These are phyloP conservation scores for Solea senegalensis DNA, from an alignment of 2,113 vertebrate genomes.

Conservation along the genomic window DNA sequence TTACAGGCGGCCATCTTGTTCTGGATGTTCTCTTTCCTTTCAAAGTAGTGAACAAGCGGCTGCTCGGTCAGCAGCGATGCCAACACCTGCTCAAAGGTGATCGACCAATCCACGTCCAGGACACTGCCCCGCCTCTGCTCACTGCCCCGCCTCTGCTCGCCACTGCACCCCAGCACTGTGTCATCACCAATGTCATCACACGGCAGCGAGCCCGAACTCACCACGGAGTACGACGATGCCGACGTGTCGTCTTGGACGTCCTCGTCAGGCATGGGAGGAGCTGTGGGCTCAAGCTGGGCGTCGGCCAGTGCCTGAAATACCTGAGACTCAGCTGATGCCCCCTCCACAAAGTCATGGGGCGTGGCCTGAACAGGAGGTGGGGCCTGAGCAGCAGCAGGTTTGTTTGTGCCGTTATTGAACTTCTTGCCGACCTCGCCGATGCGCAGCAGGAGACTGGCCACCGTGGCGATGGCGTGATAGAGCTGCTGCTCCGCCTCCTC, in stretches of 20 bases:
- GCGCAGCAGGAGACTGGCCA: slow-evolving; percentile 92
- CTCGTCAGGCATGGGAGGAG: slow-evolving; percentile 72
- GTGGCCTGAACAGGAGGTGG: background rate
- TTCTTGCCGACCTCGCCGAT: slow-evolving; percentile 97
- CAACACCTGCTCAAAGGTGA: slow-evolving; percentile 96
- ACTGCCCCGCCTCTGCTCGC: slow-evolving; percentile 67
- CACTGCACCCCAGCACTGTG: slow-evolving; percentile 85
- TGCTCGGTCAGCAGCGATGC: slow-evolving; percentile 95
- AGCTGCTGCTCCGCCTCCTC: slow-evolving; percentile 90
- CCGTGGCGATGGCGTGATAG: slow-evolving; percentile 96
- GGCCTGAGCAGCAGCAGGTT: slow-evolving; percentile 1
- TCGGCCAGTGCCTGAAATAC: slow-evolving; percentile 70
- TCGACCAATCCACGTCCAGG: slow-evolving; percentile 92
- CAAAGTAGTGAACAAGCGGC: slow-evolving; percentile 93
- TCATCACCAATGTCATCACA: slow-evolving; percentile 92
- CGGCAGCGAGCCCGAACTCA: slow-evolving; percentile 89
- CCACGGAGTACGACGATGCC: slow-evolving; percentile 93
- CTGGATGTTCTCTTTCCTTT: slow-evolving; percentile 87
- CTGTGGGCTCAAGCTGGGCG: slow-evolving; percentile 77
- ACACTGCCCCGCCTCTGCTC: slow-evolving; percentile 79
- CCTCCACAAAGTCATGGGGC: slow-evolving; percentile 12
- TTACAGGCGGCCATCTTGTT: slow-evolving; percentile 84
- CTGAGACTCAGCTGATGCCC: slow-evolving; percentile 45
- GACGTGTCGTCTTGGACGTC: slow-evolving; percentile 93
- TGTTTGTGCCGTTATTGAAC: slow-evolving; percentile 84